phyloP scores from a whole-genome alignment of 2,113 vertebrate genomes.

The Myrmecobius fasciatus region DNA sequence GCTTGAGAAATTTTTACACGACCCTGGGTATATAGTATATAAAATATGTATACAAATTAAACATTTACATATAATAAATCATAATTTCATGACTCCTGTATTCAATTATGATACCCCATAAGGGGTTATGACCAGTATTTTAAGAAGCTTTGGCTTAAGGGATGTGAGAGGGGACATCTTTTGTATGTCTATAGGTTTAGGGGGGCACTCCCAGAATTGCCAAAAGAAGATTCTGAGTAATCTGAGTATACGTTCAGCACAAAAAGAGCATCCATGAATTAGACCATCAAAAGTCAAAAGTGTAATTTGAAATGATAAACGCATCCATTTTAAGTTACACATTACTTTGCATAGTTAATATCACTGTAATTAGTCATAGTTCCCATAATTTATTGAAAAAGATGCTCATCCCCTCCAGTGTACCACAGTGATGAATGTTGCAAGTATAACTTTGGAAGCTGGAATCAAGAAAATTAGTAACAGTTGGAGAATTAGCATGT shows the following conservation, averaged over 20 bases:
- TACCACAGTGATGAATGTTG: constrained; percentile 89
- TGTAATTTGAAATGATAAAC: constrained; percentile 90
- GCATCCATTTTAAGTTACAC: constrained; percentile 88
- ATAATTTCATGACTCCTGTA: no score
- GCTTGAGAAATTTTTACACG: no score
- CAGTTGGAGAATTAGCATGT: constrained; percentile 89
- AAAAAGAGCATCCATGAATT: constrained; percentile 77
- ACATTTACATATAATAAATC: no score
- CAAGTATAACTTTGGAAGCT: constrained; percentile 87
- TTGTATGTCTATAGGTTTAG: constrained; percentile 55
- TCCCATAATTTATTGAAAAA: constrained; percentile 91
- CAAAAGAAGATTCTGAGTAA: constrained; percentile 60
- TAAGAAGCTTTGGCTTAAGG: constrained; percentile 27
- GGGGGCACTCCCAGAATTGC: constrained; percentile 57
- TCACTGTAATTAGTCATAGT: constrained; percentile 91
- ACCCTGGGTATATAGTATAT: no score
- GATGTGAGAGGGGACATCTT: constrained; percentile 67
- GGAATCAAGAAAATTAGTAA: constrained; percentile 90
- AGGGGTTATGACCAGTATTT: no score
- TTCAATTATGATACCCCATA: no score
- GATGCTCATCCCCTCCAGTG: constrained; percentile 87
- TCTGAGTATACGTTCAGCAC: constrained; percentile 69
- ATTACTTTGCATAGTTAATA: constrained; percentile 91
- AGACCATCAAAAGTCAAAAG: constrained; percentile 86
- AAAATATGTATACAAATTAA: no score